These are phyloP conservation scores for Tamandua tetradactyla DNA, from an alignment of 2,797 vertebrate species.

Conservation along the genomic window DNA sequence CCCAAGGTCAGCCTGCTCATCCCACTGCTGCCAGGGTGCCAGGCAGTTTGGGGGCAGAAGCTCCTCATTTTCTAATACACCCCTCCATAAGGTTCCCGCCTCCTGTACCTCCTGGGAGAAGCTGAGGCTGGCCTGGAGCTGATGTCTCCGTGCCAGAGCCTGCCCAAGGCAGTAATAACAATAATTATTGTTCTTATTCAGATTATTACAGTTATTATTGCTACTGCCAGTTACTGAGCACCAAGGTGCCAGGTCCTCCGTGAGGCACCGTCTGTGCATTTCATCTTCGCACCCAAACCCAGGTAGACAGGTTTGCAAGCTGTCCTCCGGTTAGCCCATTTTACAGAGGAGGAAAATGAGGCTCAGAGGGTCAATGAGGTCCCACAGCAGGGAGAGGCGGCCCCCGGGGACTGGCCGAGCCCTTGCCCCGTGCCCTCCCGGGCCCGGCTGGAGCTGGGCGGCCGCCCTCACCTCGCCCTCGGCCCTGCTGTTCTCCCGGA, in stretches of 20 bases:
- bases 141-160: neutral
- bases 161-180: neutral
- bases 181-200: neutral
- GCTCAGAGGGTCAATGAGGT: conserved; percentile 10
- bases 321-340: neutral
- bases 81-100: neutral
- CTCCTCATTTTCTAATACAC: neutral
- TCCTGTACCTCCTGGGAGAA: neutral
- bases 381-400: neutral
- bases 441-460: conserved; percentile 50
- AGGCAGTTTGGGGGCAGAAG: neutral
- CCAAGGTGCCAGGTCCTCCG: neutral
- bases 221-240: neutral
- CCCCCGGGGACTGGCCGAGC: neutral
- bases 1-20: conserved; percentile 26
- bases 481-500: conserved; percentile 96
- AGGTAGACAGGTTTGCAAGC: rapidly evolving
- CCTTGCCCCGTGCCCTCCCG: neutral
- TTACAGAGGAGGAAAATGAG: neutral
- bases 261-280: neutral
- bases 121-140: neutral
- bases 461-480: conserved; percentile 94
- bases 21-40: neutral
- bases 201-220: neutral
- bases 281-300: neutral